phyloP scores from a whole-genome alignment of 53 echinoderm and acorn worm species.

The Pentamera pediparva region DNA sequence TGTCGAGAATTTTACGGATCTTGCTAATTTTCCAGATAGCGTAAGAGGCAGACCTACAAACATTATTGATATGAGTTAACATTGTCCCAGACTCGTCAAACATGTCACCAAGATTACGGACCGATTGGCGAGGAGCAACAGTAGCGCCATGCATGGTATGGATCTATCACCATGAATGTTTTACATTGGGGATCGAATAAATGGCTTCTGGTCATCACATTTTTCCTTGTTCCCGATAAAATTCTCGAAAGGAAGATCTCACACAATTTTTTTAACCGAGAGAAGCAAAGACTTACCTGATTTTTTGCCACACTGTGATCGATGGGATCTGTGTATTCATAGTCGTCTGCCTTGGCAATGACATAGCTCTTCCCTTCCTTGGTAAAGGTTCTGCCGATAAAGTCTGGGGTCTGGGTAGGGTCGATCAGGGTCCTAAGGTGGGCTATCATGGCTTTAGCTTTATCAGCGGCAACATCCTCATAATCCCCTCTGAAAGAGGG shows the following conservation, averaged over 20 bases:
- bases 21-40: too few species aligned
- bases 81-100: too few species aligned
- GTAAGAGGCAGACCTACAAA: too few species aligned
- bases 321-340: slow-evolving; percentile 86
- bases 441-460: slow-evolving; percentile 80
- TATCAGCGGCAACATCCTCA: slow-evolving; percentile 76
- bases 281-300: slow-evolving; percentile 48
- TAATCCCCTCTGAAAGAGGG: slow-evolving; percentile 65
- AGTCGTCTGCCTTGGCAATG: slow-evolving; percentile 79
- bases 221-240: too few species aligned
- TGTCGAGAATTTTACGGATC: too few species aligned
- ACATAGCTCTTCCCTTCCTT: slow-evolving; percentile 72
- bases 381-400: slow-evolving; percentile 56
- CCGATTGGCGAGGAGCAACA: too few species aligned
- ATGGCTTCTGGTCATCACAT: too few species aligned
- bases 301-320: slow-evolving; percentile 76
- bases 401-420: slow-evolving; percentile 41
- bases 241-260: neutral
- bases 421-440: slow-evolving; percentile 73
- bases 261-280: neutral
- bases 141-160: too few species aligned
- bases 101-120: too few species aligned
- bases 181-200: too few species aligned
- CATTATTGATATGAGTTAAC: too few species aligned
- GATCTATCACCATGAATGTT: too few species aligned